Conservation (phyloP, 2,888 invertebrate species). For the Aspidiotus destructor region DNA sequence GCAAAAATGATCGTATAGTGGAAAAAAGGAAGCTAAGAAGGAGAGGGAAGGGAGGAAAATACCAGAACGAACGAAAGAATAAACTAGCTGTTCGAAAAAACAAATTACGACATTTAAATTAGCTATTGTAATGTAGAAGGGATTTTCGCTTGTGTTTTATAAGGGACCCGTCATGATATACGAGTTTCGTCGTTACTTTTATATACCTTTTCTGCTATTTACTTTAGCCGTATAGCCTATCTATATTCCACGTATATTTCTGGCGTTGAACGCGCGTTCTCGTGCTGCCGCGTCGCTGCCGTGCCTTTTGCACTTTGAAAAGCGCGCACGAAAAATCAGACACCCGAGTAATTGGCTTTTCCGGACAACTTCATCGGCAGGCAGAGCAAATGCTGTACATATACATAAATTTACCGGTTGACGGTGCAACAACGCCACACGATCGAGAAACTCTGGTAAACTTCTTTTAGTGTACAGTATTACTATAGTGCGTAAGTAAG, state of each 20-base stretch:
- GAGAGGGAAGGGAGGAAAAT: no score
- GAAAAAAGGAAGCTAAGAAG: no score
- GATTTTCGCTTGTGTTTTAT: conserved; percentile 8
- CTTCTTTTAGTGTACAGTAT: not conserved
- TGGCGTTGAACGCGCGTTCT: not conserved
- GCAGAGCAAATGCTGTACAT: conserved; percentile 4
- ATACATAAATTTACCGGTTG: conserved; percentile 30
- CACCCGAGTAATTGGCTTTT: conserved; percentile 31
- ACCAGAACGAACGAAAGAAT: not conserved
- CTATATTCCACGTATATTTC: conserved; percentile 18
- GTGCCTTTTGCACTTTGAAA: conserved; percentile 12
- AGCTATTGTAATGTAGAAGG: conserved; percentile 14
- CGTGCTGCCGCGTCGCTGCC: not conserved
- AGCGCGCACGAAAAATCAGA: conserved; percentile 30
- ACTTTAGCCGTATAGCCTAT: conserved; percentile 22
- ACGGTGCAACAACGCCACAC: conserved; percentile 9
- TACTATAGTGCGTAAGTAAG: not conserved
- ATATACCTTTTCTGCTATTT: conserved; percentile 24
- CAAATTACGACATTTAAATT: conserved; percentile 30
- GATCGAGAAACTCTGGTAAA: not conserved
- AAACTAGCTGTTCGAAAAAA: not conserved
- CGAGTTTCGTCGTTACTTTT: conserved; percentile 24
- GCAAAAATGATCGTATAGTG: no score
- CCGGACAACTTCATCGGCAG: conserved; percentile 29
- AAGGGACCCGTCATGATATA: conserved; percentile 28